Evolutionary conservation across 2,113 vertebrate genomes (phyloP).

Genomic region (Mandrillus leucophaeus): DNA sequence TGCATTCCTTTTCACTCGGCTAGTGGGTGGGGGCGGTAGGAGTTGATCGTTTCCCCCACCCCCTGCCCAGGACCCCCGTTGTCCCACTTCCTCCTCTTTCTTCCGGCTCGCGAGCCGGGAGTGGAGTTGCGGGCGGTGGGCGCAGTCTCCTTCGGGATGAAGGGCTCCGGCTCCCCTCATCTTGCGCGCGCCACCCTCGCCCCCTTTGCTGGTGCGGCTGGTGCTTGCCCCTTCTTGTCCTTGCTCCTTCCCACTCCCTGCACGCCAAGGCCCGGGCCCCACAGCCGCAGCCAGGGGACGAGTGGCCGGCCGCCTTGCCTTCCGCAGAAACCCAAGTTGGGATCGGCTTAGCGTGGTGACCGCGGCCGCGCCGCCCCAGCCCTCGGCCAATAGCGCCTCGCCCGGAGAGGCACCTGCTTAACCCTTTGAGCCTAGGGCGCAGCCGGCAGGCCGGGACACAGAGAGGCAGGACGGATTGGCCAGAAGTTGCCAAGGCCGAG

Average conservation of each 20-base stretch:
- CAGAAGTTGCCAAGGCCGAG: constrained; percentile 55
- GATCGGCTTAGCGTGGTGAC: constrained; percentile 36
- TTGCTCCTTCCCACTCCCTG: not conserved
- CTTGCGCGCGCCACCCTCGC: not conserved
- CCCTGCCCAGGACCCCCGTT: constrained; percentile 4
- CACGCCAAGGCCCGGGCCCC: not conserved
- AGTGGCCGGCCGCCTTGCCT: not conserved
- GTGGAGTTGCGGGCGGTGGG: not conserved
- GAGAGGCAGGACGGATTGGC: not conserved
- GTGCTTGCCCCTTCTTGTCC: not conserved
- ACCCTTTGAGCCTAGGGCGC: constrained; percentile 46
- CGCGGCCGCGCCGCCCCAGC: not conserved
- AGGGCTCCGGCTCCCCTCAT: not conserved
- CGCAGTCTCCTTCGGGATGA: not conserved
- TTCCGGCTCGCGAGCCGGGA: not conserved
- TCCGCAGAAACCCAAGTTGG: constrained; percentile 46
- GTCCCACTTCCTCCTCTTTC: constrained; percentile 49
- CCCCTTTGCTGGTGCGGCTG: not conserved
- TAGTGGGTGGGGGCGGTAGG: not conserved
- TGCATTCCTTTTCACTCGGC: not conserved
- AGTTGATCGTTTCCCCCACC: not conserved
- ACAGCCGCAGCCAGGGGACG: not conserved
- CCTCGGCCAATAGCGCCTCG: constrained; percentile 43
- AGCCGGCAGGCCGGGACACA: not conserved
- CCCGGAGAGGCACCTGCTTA: constrained; percentile 60